Evolutionary conservation across 2,113 vertebrate species (phyloP), one percentile per base, ranked within the genome.

Genomic region (Coturnix japonica): DNA sequence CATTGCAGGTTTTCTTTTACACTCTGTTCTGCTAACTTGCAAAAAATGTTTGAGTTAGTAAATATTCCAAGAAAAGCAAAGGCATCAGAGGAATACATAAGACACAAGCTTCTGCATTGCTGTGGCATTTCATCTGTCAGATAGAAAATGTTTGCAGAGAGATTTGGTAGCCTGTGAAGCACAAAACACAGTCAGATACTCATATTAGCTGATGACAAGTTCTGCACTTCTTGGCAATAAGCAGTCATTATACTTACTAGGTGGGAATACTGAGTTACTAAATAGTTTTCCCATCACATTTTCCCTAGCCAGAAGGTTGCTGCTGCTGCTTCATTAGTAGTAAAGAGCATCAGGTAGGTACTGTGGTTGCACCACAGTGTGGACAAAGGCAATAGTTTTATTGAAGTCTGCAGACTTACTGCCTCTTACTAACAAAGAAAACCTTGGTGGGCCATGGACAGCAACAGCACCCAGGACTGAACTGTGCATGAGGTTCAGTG

Each of bases 361-460:
- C 31, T 54, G 19, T 31, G 90, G 31, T 26, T 59, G 75, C 54
- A 49, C 0, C 0, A 15, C 81, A 31, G 11, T 39, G 22, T 28
- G 67, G 75, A 63, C 17, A 13, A 65, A 75, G 81, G 60, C 53
- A 39, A 61, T 28, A 31, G 26, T 56, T 80, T 64, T 60, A 31
- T 8, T 0, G 1, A 88, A 66, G 21, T 20, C 59, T 61, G 20
- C 66, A 78, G 22, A 44, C 25, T 61, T 0, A 0, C n/a, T 59
- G 41, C 31, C 63, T n/a, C 51, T 43, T 74, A 12, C 43, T 78
- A 64, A 57, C n/a, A 70, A 60, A 66, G 31, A 33, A 60, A 59
- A 10, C n/a, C 39, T 66, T 26, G 47, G 23, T 33, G 26, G 47
- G n/a, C 33, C 0, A 0, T 46, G 46, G 17, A 53, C 63, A 21